These are phyloP conservation scores for Myiothlypis coronata DNA, from an alignment of 2,797 vertebrate species.

Conservation along the genomic window DNA sequence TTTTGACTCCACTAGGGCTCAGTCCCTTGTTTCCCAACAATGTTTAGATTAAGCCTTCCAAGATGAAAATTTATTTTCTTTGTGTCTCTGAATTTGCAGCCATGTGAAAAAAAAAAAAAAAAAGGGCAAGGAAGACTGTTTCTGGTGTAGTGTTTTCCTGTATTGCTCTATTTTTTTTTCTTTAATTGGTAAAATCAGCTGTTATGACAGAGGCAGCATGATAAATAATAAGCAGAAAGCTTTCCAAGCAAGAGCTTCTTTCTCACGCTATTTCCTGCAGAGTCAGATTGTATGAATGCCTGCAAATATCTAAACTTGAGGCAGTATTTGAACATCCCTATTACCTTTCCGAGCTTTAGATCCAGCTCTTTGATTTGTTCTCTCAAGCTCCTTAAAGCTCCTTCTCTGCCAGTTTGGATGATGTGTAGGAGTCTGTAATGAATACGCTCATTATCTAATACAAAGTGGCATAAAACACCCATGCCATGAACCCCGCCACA, in stretches of 20 bases:
- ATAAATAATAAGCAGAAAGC: slow-evolving; percentile 68
- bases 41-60: slow-evolving; percentile 46
- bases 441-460: slow-evolving; percentile 77
- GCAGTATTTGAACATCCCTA: slow-evolving; percentile 73
- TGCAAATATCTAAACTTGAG: slow-evolving; percentile 65
- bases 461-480: slow-evolving; percentile 77
- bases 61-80: slow-evolving; percentile 58
- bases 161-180: slow-evolving; percentile 10
- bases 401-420: slow-evolving; percentile 69
- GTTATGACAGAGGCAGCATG: slow-evolving; percentile 63
- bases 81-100: slow-evolving; percentile 54
- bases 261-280: slow-evolving; percentile 76
- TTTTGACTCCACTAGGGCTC: not conserved
- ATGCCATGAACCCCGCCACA: slow-evolving; percentile 68
- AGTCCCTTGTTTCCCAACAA: slow-evolving; percentile 8
- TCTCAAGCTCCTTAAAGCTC: slow-evolving; percentile 70
- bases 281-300: slow-evolving; percentile 70
- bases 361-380: slow-evolving; percentile 74
- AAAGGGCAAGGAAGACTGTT: not conserved
- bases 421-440: slow-evolving; percentile 74
- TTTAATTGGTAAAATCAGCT: slow-evolving; percentile 45
- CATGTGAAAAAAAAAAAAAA: not conserved
- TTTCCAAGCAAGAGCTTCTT: slow-evolving; percentile 62
- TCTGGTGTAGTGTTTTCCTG: slow-evolving; percentile 31
- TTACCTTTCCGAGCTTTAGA: slow-evolving; percentile 75